phyloP scores from a whole-genome alignment of 2,888 invertebrate species.

The Cantharis lateralis region DNA sequence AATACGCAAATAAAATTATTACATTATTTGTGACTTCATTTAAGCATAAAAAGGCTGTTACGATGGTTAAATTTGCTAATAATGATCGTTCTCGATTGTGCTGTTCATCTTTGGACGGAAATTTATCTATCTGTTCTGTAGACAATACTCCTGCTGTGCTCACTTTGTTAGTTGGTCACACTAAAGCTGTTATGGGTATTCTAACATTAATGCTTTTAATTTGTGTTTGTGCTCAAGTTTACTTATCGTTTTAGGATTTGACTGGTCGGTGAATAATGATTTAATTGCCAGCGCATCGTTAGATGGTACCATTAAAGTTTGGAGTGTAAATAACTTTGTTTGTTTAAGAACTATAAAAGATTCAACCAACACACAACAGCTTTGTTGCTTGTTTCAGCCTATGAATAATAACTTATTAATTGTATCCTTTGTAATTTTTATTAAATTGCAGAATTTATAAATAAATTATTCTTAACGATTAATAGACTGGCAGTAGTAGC shows the following conservation, averaged over 20 bases:
- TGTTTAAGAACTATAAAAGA: conserved; percentile 70
- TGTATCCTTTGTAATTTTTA: conserved; percentile 66
- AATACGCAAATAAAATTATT: conserved; percentile 11
- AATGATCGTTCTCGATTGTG: conserved; percentile 80
- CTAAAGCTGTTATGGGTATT: conserved; percentile 72
- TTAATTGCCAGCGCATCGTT: conserved; percentile 76
- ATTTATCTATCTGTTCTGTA: conserved; percentile 79
- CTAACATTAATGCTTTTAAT: not conserved
- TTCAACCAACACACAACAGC: conserved; percentile 65
- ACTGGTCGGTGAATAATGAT: conserved; percentile 87
- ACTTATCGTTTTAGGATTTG: conserved; percentile 63
- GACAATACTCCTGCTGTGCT: conserved; percentile 73
- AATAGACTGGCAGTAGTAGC: conserved; percentile 70
- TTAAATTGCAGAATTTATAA: not conserved
- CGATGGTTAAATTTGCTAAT: conserved; percentile 82
- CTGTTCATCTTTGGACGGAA: conserved; percentile 79
- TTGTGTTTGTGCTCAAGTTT: not conserved
- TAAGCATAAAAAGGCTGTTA: conserved; percentile 71
- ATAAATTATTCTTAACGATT: conserved; percentile 39
- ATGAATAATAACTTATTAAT: conserved; percentile 85
- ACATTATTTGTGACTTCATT: conserved; percentile 16
- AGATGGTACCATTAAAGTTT: conserved; percentile 75
- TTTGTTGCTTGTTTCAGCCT: conserved; percentile 80
- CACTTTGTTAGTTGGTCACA: conserved; percentile 75
- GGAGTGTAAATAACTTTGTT: conserved; percentile 62